Evolutionary conservation across 2,113 vertebrate genomes (phyloP), one percentile per base, ranked within the genome.

Genomic region (Tautogolabrus adspersus): DNA sequence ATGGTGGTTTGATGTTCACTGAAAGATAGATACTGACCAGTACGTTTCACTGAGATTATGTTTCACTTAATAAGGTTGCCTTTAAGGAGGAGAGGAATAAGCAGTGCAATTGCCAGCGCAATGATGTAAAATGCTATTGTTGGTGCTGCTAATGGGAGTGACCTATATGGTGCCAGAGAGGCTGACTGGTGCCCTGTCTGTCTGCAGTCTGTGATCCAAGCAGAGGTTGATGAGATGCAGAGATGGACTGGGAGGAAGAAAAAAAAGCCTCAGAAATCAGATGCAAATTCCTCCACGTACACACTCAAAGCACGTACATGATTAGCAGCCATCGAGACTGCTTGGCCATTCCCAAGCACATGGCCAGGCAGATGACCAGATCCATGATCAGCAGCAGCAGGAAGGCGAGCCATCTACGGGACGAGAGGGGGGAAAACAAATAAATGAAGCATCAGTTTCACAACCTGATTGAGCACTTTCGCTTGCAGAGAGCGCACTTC

Each of bases 351-450:
- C 95, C 97, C 88, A 99, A 90, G 78, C 97, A 98, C 79, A 96
- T 88, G 55, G 95, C 84, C 61, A 99, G 92, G 90, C 96, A 99
- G 92, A 97, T 95, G 77, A 96, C 84, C 92, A 99, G 93, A 83
- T 99, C 95, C 78, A 98, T 82, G 91, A 97, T 94, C 84, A 99
- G 96, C 64, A 99, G 90, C 77, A 98, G 92, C 81, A 99, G 95
- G 83, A 97, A 99, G 58, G 95, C 93, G 57, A 99, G 92, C 98
- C 98, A 99, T 91, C 98, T 99, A 92, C 6, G 66, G 89, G 21
- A 78, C 89, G 18, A 79, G 34, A 77, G 47, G 40, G 44, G 10
- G 13, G 5, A 47, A 47, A 10, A 47, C 2, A 4, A 47, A 16
- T 15, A 47, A 38, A n/a, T n/a, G n/a, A n/a, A 55, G 60, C 30